These are phyloP conservation scores for Eupithecia insigniata DNA, from an alignment of 2,888 invertebrate genomes.

Conservation along the genomic window DNA sequence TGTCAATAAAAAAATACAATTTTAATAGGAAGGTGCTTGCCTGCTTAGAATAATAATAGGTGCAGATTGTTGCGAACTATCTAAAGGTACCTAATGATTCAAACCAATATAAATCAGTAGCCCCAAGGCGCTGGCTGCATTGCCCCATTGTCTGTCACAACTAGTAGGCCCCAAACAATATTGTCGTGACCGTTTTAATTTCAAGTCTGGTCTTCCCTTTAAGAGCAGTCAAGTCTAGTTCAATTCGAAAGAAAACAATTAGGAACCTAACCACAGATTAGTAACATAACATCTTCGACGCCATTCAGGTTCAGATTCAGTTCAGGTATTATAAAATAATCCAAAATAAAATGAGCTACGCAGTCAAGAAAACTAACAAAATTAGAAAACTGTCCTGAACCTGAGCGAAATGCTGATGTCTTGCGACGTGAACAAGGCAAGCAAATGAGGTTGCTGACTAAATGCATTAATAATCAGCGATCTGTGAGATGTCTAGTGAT, in stretches of 20 bases:
- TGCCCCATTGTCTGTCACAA: too few relatives aligned
- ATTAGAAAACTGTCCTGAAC: not conserved
- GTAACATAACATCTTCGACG: not conserved
- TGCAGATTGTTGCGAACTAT: not conserved
- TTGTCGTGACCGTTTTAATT: too few relatives aligned
- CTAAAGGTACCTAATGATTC: not conserved
- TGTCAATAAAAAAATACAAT: conserved; percentile 43
- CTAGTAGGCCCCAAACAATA: too few relatives aligned
- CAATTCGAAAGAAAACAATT: too few relatives aligned
- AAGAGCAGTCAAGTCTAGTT: too few relatives aligned
- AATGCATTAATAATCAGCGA: not conserved
- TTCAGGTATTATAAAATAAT: not conserved
- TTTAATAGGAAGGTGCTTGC: not conserved
- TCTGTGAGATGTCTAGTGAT: not conserved
- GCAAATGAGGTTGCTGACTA: not conserved
- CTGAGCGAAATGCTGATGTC: not conserved
- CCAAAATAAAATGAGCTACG: not conserved
- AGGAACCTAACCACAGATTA: too few relatives aligned
- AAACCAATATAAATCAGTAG: not conserved
- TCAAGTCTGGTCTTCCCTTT: too few relatives aligned
- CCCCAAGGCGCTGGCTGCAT: too few relatives aligned
- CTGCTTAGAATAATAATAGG: not conserved
- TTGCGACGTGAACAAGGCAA: not conserved
- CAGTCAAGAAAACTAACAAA: not conserved
- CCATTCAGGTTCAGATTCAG: too few relatives aligned